phyloP scores from a whole-genome alignment of 1,140 invertebrate genomes.

The Leptinotarsa defecta region DNA sequence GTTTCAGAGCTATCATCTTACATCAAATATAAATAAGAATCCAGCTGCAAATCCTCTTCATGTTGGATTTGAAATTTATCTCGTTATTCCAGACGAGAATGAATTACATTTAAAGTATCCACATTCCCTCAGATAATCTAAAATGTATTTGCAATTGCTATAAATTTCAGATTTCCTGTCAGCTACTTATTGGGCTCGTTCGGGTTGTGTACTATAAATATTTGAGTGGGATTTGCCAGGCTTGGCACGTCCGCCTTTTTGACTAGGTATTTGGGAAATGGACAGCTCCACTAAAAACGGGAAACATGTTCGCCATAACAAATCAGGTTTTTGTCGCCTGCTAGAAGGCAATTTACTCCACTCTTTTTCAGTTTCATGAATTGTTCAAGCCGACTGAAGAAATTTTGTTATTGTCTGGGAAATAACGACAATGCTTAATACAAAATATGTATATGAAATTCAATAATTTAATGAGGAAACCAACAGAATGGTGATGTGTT shows the following conservation, averaged over 20 bases:
- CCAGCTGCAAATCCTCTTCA: conserved; percentile 22
- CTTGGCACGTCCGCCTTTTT: conserved; percentile 36
- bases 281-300: conserved; percentile 39
- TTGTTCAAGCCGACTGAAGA: neutral
- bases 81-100: conserved; percentile 21
- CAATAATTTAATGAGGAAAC: too few species aligned
- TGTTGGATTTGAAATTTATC: conserved; percentile 27
- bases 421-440: too few species aligned
- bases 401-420: too few species aligned
- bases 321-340: conserved; percentile 28
- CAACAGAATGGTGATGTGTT: too few species aligned
- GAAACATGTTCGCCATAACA: conserved; percentile 36
- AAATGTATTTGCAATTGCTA: conserved; percentile 31
- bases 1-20: neutral
- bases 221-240: conserved; percentile 37
- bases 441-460: too few species aligned
- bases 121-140: conserved; percentile 26
- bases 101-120: conserved; percentile 23
- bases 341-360: neutral
- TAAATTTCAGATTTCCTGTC: conserved; percentile 42
- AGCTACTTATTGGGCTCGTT: conserved; percentile 34
- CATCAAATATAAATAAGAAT: neutral
- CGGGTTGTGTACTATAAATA: conserved; percentile 38
- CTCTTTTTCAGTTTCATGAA: neutral
- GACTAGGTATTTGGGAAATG: conserved; percentile 42